Evolutionary conservation across 2,888 invertebrate genomes (phyloP).

Genomic region (Geotrupes spiniger): DNA sequence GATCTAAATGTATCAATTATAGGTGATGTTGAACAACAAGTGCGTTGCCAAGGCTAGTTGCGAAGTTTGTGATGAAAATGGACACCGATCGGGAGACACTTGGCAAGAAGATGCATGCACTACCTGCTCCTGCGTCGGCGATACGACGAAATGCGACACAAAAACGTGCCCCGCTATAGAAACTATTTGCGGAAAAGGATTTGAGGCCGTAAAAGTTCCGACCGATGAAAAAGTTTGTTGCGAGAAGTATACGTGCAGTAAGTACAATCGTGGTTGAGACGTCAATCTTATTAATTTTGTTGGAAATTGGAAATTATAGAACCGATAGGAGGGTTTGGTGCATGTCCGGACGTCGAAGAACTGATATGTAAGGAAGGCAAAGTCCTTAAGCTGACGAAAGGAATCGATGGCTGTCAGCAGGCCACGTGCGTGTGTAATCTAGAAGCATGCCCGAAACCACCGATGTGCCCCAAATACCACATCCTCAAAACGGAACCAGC

Average conservation of each 20-base stretch:
- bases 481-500: constrained; percentile 46
- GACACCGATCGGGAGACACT: constrained; percentile 65
- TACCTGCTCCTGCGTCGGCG: constrained; percentile 65
- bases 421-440: constrained; percentile 64
- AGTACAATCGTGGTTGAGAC: too few species aligned
- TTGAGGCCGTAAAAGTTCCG: constrained; percentile 54
- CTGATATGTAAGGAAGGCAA: too few species aligned
- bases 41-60: constrained; percentile 69
- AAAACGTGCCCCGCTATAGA: constrained; percentile 57
- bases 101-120: constrained; percentile 74
- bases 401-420: too few species aligned
- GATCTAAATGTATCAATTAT: too few species aligned
- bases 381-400: too few species aligned
- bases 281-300: not conserved
- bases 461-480: constrained; percentile 60
- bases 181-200: constrained; percentile 62
- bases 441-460: constrained; percentile 61
- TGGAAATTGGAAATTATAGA: constrained; percentile 40
- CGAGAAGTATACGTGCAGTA: constrained; percentile 66
- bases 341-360: too few species aligned
- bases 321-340: too few species aligned
- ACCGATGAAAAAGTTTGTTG: constrained; percentile 65
- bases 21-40: constrained; percentile 67
- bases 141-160: constrained; percentile 62
- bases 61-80: constrained; percentile 71